Conservation (phyloP, 1,140 invertebrate species). For the Caenorhabditis elegans region DNA sequence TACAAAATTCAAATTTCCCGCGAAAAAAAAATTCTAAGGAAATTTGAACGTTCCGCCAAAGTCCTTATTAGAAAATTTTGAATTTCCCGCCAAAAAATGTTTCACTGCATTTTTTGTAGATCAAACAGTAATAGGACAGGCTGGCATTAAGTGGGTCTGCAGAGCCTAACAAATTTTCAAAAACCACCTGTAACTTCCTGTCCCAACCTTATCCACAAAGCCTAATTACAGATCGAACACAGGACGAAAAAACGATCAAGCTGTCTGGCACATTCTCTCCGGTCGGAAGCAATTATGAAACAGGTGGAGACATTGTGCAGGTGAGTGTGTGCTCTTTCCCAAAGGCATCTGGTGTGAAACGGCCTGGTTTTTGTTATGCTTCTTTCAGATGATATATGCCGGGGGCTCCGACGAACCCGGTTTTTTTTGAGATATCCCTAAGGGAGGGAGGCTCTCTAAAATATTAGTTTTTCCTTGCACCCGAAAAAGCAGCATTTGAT, state of each 20-base stretch:
- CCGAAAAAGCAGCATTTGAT: too few species aligned
- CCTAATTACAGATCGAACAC: constrained; percentile 22
- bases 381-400: constrained; percentile 14
- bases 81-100: neutral
- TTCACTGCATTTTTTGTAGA: neutral
- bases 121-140: too few species aligned
- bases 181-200: neutral
- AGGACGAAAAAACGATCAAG: neutral
- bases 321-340: neutral
- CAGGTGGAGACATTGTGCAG: constrained; percentile 38
- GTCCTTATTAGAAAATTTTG: neutral
- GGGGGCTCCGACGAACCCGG: too few species aligned
- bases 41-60: too few species aligned
- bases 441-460: too few species aligned
- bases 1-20: too few species aligned
- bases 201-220: too few species aligned
- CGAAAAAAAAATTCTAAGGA: too few species aligned
- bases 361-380: neutral
- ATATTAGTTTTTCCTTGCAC: too few species aligned
- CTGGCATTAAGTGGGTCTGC: too few species aligned
- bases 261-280: constrained; percentile 32
- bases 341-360: neutral
- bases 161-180: too few species aligned
- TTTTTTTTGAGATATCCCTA: too few species aligned
- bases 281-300: constrained; percentile 42